phyloP scores from a whole-genome alignment of 2,888 invertebrate species.

The Odontocerum albicorne region DNA sequence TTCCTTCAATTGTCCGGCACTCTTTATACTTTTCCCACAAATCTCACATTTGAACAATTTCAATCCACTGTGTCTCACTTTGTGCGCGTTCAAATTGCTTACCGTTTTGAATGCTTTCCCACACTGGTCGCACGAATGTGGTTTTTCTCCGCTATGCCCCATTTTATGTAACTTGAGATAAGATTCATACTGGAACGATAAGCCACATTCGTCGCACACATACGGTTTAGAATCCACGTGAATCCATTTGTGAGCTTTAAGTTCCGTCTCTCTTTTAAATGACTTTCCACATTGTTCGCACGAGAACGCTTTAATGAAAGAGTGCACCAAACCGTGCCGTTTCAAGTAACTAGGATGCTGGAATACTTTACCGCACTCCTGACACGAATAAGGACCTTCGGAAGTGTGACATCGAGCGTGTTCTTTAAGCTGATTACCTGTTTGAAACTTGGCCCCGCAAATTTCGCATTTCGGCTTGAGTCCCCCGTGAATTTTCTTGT shows the following conservation, averaged over 20 bases:
- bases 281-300: slow-evolving; percentile 18
- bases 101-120: slow-evolving; percentile 16
- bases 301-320: slow-evolving; percentile 7
- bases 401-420: not conserved
- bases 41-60: slow-evolving; percentile 10
- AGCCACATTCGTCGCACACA: slow-evolving; percentile 15
- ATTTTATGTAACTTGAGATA: slow-evolving; percentile 7
- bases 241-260: slow-evolving; percentile 9
- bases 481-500: not conserved
- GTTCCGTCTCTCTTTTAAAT: slow-evolving; percentile 11
- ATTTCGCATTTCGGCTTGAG: not conserved
- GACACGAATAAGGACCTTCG: not conserved
- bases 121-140: slow-evolving; percentile 12
- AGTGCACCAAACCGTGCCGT: slow-evolving; percentile 16
- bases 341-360: slow-evolving; percentile 15
- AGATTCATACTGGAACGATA: slow-evolving; percentile 15
- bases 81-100: slow-evolving; percentile 7
- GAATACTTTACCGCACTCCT: slow-evolving; percentile 9
- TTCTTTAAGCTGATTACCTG: slow-evolving; percentile 1
- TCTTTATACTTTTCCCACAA: slow-evolving; percentile 6
- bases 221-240: slow-evolving; percentile 12
- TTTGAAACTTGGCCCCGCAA: not conserved
- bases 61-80: slow-evolving; percentile 3
- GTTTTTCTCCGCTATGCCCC: slow-evolving; percentile 13
- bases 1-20: slow-evolving; percentile 15